Evolutionary conservation across 2,113 vertebrate species (phyloP), one percentile per base, ranked within the genome.

Genomic region (Tupaia chinensis): DNA sequence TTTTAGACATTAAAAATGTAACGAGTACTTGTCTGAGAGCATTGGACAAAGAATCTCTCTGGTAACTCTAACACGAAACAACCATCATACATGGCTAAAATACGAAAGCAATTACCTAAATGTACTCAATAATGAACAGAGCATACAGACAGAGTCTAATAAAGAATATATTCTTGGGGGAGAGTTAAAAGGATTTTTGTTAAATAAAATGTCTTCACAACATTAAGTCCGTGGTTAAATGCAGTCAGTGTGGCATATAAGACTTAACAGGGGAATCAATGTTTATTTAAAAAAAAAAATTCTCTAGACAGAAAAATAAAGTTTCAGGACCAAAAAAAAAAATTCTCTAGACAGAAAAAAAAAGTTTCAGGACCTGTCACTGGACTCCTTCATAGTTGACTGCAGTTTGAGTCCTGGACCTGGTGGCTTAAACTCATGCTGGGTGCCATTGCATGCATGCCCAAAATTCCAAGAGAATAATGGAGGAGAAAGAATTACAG

Each of bases 261-360:
- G n/a, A 72, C 1, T 1, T 15, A 13, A 4, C 12, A 54, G 9
- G 14, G 0, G 1, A 63, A 3, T 87, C 81, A 68, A 8, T 3
- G 10, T 44, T 44, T 44, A 44, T 44, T 44, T 14, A 32, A 72
- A 85, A 85, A 76, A 27, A 44, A 34, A 13, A 68, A 29, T 63
- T 92, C 77, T 63, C 61, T 83, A 17, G 1, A 7, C 54, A 1
- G 14, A 44, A 89, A 73, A 78, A 6, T 13, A 63, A 89, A 89
- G 11, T 16, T 23, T 44, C 44, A 44, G 44, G 44, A 44, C 44
- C 44, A 32, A 72, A 85, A 85, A 76, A 27, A 44, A 34, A 13
- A 68, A 29, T 63, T 92, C 77, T 63, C 61, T 83, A 17, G 1
- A 7, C 54, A 1, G 14, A 44, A 89, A 73, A 78, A 6, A 9